Base-by-base conservation (phyloP, 2,888 invertebrate genomes). In the Stenodema calcarata region DNA sequence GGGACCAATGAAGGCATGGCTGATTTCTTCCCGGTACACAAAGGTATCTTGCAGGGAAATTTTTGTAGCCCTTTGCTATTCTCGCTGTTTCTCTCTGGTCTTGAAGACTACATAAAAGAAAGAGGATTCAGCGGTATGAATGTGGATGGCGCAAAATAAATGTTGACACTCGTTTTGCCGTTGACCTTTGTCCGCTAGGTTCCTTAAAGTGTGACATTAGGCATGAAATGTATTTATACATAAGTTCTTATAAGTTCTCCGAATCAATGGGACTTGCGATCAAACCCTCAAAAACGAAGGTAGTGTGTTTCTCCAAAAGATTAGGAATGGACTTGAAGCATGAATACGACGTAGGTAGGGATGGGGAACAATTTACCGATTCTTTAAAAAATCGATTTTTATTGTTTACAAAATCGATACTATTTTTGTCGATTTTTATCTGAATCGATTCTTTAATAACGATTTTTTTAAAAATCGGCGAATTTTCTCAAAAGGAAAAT, bases 31-130 rank as follows among this genome's bases (percentile, higher is more conserved):
- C 44, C 41, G 12, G 78, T 78, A 9, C 18, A 42, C n/a, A 16
- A 14, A 7, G 78, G 78, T 16, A 44, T 78, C 23, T 78, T 78
- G 42, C 78, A 78, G 9, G 78, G 78, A n/a, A 44, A 78, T 41
- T 41, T 44, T 41, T 41, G 41, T 23, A 78, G 78, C 47, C 78
- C 78, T 9, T 18, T 44, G 27, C 14, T 44, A 1, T 78, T 42
- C 18, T 78, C 78, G 41, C 78, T 78, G 16, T 30, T 30, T 30
- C 7, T 75, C 6, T n/a, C 30, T 30, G 75, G 30, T n/a, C n/a
- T 75, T 23, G 75, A 75, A 28, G 35, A 75, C 12, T 75, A 75
- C 16, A 30, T 4, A 35, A 1, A 12, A 16, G n/a, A 7, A 16
- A 75, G 35, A 30, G 35, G n/a, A 1, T 35, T 75, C 9, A 69